phyloP scores from a whole-genome alignment of 2,888 invertebrate species.

The Aphelenchoides bicaudatus region DNA sequence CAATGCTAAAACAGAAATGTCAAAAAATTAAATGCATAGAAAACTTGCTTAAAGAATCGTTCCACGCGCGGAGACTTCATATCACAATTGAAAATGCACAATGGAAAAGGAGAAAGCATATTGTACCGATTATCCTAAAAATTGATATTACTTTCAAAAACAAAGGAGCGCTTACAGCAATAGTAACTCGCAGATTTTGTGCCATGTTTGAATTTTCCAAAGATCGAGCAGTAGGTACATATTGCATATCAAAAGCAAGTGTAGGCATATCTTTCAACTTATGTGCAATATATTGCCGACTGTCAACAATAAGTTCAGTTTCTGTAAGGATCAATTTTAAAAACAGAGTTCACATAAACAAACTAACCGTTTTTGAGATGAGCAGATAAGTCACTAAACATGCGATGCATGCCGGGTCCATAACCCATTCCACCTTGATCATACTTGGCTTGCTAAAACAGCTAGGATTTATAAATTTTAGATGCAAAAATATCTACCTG shows the following conservation, averaged over 20 bases:
- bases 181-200: too few species aligned
- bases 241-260: constrained; percentile 28
- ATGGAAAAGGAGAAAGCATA: background rate
- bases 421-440: constrained; percentile 48
- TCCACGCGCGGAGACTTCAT: background rate
- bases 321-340: constrained; percentile 19
- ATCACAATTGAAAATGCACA: constrained; percentile 4
- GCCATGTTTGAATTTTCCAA: too few species aligned
- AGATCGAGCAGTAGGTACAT: too few species aligned
- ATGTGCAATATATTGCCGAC: background rate
- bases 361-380: too few species aligned
- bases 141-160: constrained; percentile 14
- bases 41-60: constrained; percentile 5
- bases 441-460: constrained; percentile 20
- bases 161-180: constrained; percentile 36
- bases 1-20: background rate
- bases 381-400: constrained; percentile 33
- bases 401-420: constrained; percentile 39
- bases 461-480: constrained; percentile 2
- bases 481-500: constrained; percentile 2
- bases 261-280: constrained; percentile 20
- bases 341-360: too few species aligned
- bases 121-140: constrained; percentile 2
- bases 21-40: background rate
- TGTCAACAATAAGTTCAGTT: constrained; percentile 16